Percentiles rank a stretch among this genome's conserved stretches.
phyloP scores from a whole-genome alignment of 2,113 vertebrate species.

The Clarias macrocephalus region DNA sequence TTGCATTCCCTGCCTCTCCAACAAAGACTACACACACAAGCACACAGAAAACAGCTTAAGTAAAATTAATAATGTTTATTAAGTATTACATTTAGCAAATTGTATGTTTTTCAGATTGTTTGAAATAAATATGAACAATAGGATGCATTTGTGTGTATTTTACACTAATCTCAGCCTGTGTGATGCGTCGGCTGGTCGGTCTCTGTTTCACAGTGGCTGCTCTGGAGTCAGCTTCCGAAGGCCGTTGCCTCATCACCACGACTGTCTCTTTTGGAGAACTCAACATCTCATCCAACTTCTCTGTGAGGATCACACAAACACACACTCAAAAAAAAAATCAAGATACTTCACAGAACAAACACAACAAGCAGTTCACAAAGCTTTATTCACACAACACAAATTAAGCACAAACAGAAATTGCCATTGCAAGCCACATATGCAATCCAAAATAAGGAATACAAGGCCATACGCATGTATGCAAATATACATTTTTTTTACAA shows the following conservation, averaged over 20 bases:
- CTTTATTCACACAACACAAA: background rate
- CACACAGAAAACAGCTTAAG: background rate
- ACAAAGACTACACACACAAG: slow-evolving; percentile 78
- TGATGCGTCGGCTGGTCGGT: slow-evolving; percentile 90
- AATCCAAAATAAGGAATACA: slow-evolving; percentile 1
- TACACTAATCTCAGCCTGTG: slow-evolving; percentile 92
- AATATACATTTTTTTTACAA: background rate
- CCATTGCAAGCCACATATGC: background rate
- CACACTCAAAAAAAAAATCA: slow-evolving; percentile 7
- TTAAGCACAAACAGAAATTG: slow-evolving; percentile 15
- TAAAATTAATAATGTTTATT: background rate
- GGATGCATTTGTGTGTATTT: slow-evolving; percentile 50
- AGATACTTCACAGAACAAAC: background rate
- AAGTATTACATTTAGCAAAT: background rate
- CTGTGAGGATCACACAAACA: slow-evolving; percentile 68
- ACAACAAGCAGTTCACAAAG: background rate
- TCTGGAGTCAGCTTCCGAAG: slow-evolving; percentile 82
- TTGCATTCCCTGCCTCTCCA: slow-evolving; percentile 90
- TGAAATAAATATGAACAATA: background rate
- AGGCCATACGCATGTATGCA: background rate
- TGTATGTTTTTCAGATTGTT: background rate
- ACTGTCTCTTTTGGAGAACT: slow-evolving; percentile 77
- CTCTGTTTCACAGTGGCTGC: slow-evolving; percentile 93
- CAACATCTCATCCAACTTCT: slow-evolving; percentile 94
- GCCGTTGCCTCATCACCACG: slow-evolving; percentile 80